A percentile compares a stretch with the other conserved stretches of the same genome.
Conservation (phyloP, 2,113 vertebrate genomes). For the Engraulis encrasicolus region DNA sequence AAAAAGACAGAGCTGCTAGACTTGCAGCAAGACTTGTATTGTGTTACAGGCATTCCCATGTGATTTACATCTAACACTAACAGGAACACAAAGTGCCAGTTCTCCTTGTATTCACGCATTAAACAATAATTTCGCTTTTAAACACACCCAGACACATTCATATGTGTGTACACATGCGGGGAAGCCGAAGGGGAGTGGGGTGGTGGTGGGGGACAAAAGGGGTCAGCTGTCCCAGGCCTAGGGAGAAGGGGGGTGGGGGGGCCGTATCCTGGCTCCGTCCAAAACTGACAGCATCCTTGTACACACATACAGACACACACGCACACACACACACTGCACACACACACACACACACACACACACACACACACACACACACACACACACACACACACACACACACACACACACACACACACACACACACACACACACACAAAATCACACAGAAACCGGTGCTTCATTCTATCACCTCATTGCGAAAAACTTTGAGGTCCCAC, state of each 20-base stretch:
- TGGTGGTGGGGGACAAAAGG: no score
- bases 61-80: background rate
- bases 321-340: background rate
- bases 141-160: background rate
- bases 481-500: slow-evolving; percentile 63
- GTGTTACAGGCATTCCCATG: background rate
- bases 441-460: slow-evolving; percentile 39
- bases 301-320: slow-evolving; percentile 1
- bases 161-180: background rate
- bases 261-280: no score
- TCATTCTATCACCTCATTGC: slow-evolving; percentile 68
- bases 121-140: background rate
- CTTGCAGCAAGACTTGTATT: no score
- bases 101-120: background rate
- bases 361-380: no score
- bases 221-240: no score
- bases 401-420: background rate
- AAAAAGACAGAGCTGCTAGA: no score
- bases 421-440: background rate
- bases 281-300: no score
- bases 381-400: background rate
- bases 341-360: no score
- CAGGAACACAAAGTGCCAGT: background rate
- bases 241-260: no score
- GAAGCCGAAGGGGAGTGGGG: no score